These are phyloP conservation scores for Drosophila ficusphila DNA, from an alignment of 1,140 invertebrate species.

Conservation along the genomic window DNA sequence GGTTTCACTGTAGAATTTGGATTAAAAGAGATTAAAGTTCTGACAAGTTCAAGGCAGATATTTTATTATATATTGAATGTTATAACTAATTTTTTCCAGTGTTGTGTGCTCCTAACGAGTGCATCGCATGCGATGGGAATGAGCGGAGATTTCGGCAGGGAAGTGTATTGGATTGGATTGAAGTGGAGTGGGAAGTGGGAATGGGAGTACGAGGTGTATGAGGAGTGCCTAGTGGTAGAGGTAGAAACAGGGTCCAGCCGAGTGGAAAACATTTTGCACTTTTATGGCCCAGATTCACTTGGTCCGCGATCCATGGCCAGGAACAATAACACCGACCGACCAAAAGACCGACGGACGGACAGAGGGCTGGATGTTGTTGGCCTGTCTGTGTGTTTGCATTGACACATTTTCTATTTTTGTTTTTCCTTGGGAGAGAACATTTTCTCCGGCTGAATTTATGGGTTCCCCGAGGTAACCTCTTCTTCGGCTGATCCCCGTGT, in stretches of 20 bases:
- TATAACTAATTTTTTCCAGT: slow-evolving; percentile 8
- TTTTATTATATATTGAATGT: too few species aligned
- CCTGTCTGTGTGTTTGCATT: slow-evolving; percentile 54
- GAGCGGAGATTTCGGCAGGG: slow-evolving; percentile 31
- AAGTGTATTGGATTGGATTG: too few species aligned
- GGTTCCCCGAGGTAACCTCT: slow-evolving; percentile 62
- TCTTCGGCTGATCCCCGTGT: slow-evolving; percentile 17
- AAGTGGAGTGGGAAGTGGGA: too few species aligned
- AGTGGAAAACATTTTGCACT: slow-evolving; percentile 53
- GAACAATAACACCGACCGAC: slow-evolving; percentile 11
- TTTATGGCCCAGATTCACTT: slow-evolving; percentile 61
- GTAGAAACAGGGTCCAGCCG: slow-evolving; percentile 30
- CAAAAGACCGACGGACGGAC: background rate
- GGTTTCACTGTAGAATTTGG: too few species aligned
- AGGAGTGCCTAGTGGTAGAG: background rate
- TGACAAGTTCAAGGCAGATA: too few species aligned
- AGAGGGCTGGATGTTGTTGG: slow-evolving; percentile 14
- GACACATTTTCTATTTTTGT: slow-evolving; percentile 69
- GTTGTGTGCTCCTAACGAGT: slow-evolving; percentile 47
- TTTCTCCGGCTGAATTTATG: slow-evolving; percentile 62
- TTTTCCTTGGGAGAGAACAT: slow-evolving; percentile 53
- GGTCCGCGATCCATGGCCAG: slow-evolving; percentile 40
- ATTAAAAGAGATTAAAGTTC: too few species aligned
- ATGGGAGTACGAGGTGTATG: background rate
- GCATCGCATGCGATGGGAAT: slow-evolving; percentile 53